These are phyloP conservation scores for Mesaphorura yosii DNA, from an alignment of 1,140 invertebrate genomes.

Conservation along the genomic window DNA sequence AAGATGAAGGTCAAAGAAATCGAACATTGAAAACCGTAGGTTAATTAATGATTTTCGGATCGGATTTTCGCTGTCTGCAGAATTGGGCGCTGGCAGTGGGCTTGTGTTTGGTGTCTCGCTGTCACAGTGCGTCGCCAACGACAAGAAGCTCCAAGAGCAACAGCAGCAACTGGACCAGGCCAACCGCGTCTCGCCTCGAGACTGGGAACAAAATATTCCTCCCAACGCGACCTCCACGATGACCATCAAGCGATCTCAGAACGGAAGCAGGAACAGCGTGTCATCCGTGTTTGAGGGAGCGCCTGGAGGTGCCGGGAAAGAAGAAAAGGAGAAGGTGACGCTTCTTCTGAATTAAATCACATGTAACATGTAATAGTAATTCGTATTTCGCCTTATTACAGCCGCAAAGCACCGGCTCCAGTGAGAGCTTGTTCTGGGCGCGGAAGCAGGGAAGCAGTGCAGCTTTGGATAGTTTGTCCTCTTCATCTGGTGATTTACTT, in stretches of 20 bases:
- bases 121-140: conserved; percentile 65
- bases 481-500: conserved; percentile 11
- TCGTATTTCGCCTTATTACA: not conserved
- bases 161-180: conserved; percentile 7
- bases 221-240: not conserved
- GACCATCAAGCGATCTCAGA: conserved; percentile 39
- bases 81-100: conserved; percentile 32
- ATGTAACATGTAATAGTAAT: no score
- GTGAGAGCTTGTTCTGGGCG: conserved; percentile 16
- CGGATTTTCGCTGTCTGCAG: no score
- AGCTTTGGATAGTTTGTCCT: conserved; percentile 1
- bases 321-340: no score
- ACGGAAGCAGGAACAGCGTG: conserved; percentile 56
- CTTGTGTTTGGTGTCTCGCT: conserved; percentile 73
- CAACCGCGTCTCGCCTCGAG: not conserved
- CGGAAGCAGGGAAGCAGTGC: conserved; percentile 3
- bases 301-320: no score
- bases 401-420: conserved; percentile 27
- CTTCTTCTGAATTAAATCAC: no score
- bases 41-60: no score
- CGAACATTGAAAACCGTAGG: no score
- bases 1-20: no score
- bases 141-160: conserved; percentile 37
- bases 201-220: conserved; percentile 14
- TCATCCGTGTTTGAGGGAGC: conserved; percentile 51